Conservation (phyloP, 2,888 invertebrate genomes). For the Rhopalosiphum nymphaeae region DNA sequence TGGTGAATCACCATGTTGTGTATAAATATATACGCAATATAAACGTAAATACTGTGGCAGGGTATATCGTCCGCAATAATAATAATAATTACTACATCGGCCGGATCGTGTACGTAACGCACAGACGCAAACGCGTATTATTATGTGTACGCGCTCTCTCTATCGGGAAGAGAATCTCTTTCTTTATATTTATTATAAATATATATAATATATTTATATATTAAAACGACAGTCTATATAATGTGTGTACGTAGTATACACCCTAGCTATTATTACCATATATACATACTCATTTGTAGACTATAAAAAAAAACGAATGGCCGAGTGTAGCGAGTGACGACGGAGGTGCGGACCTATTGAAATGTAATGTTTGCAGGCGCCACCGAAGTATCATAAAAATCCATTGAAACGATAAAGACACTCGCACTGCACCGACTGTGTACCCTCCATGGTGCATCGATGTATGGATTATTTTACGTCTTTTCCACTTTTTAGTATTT, state of each 20-base stretch:
- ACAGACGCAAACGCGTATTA: neutral
- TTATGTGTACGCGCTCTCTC: neutral
- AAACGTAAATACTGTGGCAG: neutral
- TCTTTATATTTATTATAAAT: neutral
- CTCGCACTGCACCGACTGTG: neutral
- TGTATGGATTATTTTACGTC: constrained; percentile 39
- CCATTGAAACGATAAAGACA: constrained; percentile 50
- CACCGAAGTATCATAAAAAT: constrained; percentile 56
- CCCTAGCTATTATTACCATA: neutral
- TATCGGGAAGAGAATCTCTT: neutral
- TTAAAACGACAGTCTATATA: neutral
- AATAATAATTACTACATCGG: neutral
- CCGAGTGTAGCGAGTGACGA: constrained; percentile 24
- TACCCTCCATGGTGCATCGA: neutral
- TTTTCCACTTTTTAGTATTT: no score
- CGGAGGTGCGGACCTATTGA: constrained; percentile 47
- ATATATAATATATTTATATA: neutral
- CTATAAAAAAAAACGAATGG: constrained; percentile 57
- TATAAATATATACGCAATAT: neutral
- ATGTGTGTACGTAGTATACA: neutral
- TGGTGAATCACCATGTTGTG: no score
- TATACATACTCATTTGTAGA: neutral
- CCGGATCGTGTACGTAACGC: neutral
- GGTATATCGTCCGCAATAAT: neutral
- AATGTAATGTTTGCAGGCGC: constrained; percentile 52